Conservation (phyloP, 1,140 invertebrate species). For the Sarcophaga bullata region DNA sequence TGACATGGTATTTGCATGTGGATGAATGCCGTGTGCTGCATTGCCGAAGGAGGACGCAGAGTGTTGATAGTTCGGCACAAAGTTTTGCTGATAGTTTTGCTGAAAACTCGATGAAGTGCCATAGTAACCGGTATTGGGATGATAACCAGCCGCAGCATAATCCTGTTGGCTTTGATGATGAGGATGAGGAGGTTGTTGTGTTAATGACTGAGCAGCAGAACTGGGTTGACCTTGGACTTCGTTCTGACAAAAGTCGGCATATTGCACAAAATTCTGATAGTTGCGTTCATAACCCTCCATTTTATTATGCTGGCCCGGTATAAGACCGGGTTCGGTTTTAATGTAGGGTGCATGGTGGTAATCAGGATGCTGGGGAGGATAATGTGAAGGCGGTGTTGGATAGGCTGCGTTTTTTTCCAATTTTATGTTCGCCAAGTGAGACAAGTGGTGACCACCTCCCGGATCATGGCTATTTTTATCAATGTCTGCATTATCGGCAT, state of each 20-base stretch:
- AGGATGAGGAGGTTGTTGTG: constrained; percentile 47
- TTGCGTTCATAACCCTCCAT: constrained; percentile 65
- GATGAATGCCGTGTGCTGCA: constrained; percentile 47
- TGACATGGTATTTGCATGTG: constrained; percentile 44
- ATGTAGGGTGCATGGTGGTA: constrained; percentile 62
- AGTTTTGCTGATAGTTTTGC: constrained; percentile 63
- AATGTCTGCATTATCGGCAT: constrained; percentile 53
- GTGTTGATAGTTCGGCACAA: constrained; percentile 61
- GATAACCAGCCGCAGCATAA: constrained; percentile 58
- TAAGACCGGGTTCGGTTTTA: constrained; percentile 60
- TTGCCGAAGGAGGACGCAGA: constrained; percentile 49
- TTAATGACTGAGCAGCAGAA: constrained; percentile 33
- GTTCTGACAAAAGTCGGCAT: constrained; percentile 64
- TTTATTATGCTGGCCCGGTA: constrained; percentile 58
- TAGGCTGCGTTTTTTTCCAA: constrained; percentile 46
- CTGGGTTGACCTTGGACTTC: constrained; percentile 57
- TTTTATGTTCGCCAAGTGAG: constrained; percentile 48
- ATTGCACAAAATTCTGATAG: constrained; percentile 66
- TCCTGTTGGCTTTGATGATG: constrained; percentile 57
- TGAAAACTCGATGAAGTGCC: constrained; percentile 54
- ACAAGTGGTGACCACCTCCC: constrained; percentile 51
- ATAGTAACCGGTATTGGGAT: constrained; percentile 60
- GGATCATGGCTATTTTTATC: constrained; percentile 64
- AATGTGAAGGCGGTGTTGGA: constrained; percentile 47
- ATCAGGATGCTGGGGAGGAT: constrained; percentile 54